Evolutionary conservation across 1,140 invertebrate species (phyloP), one percentile per base, ranked within the genome.

Genomic region (Heterodera schachtii): DNA sequence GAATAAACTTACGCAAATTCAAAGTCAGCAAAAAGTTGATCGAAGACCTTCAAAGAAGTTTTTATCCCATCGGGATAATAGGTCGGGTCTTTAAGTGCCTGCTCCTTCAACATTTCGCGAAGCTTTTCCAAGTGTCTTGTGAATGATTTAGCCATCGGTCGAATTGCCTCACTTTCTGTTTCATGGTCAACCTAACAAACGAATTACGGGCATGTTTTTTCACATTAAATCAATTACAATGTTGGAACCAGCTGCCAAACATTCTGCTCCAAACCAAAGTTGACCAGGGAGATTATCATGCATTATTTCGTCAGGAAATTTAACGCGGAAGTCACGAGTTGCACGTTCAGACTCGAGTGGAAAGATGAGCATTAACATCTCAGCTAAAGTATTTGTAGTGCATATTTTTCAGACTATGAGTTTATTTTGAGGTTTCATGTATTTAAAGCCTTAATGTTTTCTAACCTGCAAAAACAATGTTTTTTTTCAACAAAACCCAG

Each of bases 241-340:
- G 64, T 95, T 98, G 0, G 96, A 98, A 2, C 92, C 92, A 78
- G 92, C 92, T 31, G 92, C 92, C 64, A 92, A 83, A 84, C 91
- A 92, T 91, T 99, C 97, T 60, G 97, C 97, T n/a, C 97, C 97
- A 92, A 99, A 99, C 97, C 97, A 99, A 19, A 99, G 92, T 91
- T 99, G 97, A 0, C 97, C 97, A 41, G 96, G 95, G 31, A 99
- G 91, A 91, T 96, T 98, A 89, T 98, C 97, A 90, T 98, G 96
- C 87, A 98, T 93, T 4, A 99, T 95, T 90, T 98, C 97, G 91
- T 98, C 97, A 0, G 97, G 97, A 90, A 98, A 99, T 91, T 99
- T 99, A 44, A 96, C 95, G n/a, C 97, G 92, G 90, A 97, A 98
- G 85, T 98, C 96, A 43, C 97, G 92, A 84, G 94, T 94, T 44